Base-by-base conservation (phyloP, 2,888 invertebrate species). In the Scaptomyza polygonia region DNA sequence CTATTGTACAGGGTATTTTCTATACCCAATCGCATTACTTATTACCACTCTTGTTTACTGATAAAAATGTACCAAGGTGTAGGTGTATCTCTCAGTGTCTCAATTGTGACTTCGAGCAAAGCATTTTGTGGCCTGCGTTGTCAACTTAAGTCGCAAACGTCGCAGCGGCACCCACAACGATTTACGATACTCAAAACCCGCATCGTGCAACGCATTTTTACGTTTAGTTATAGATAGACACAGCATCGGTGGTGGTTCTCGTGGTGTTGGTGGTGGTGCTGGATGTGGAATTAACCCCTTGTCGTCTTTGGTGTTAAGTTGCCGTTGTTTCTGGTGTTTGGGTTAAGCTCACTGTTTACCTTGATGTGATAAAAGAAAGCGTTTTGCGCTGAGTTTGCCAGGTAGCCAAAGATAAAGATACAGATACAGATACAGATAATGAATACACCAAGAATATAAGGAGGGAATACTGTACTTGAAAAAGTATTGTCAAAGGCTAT, bases 261-360 rank as follows among this genome's bases (percentile, higher is more conserved):
- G 39, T 39, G 39, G 39, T 52, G 72, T 54, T 56, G 56, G 4
- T 21, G 21, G 62, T 54, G 64, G 21, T 63, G 53, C 18, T 63
- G 61, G 54, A 52, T 72, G 75, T 77, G 86, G 85, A 81, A 74
- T 85, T 87, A 89, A 87, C 81, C 86, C 77, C 81, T 83, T 86
- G 88, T 72, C 86, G 84, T 86, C 65, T 80, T 72, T 72, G 84
- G 84, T 79, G 81, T 89, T 86, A 89, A 88, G 72, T 77, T 82
- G 77, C 76, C 88, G 72, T 85, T 85, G 70, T 51, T 51, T 36
- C 65, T 88, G 88, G 80, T 88, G 89, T 88, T 85, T 83, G 83
- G 88, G 88, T 88, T 88, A 88, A 88, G 89, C 89, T 73, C 77
- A 66, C 67, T 82, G 82, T 82, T 82, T 82, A 88, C 77, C 59